Conservation (phyloP, 2,888 invertebrate species). For the Xanthia icteritia region DNA sequence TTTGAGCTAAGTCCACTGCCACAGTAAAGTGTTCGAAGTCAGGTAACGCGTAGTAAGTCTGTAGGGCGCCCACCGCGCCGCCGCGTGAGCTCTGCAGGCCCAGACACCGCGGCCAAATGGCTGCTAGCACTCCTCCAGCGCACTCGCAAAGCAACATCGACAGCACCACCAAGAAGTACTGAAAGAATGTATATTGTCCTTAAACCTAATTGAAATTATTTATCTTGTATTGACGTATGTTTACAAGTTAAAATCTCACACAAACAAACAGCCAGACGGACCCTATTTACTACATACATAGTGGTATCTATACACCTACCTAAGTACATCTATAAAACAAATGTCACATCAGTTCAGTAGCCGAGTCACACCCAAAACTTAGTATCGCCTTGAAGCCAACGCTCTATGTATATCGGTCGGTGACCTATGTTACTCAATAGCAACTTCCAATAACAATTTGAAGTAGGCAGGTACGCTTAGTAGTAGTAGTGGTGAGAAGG, state of each 20-base stretch:
- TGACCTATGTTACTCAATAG: conserved; percentile 39
- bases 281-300: neutral
- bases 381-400: conserved; percentile 33
- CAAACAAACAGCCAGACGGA: neutral
- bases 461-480: conserved; percentile 3
- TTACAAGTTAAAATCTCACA: neutral
- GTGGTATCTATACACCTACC: neutral
- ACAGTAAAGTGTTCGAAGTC: conserved; percentile 94
- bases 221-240: neutral
- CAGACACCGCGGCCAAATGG: conserved; percentile 94
- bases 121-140: conserved; percentile 92
- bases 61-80: conserved; percentile 93
- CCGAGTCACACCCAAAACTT: conserved; percentile 13
- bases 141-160: conserved; percentile 93
- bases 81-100: conserved; percentile 93
- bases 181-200: conserved; percentile 56
- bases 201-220: conserved; percentile 1
- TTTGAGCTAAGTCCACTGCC: conserved; percentile 95
- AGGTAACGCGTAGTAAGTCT: conserved; percentile 94
- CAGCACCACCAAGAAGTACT: conserved; percentile 94
- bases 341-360: conserved; percentile 9
- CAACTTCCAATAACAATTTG: conserved; percentile 17
- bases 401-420: conserved; percentile 33
- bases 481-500: neutral
- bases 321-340: neutral